These are phyloP conservation scores for Drosophila orosa DNA, from an alignment of 1,140 invertebrate genomes.

Conservation along the genomic window DNA sequence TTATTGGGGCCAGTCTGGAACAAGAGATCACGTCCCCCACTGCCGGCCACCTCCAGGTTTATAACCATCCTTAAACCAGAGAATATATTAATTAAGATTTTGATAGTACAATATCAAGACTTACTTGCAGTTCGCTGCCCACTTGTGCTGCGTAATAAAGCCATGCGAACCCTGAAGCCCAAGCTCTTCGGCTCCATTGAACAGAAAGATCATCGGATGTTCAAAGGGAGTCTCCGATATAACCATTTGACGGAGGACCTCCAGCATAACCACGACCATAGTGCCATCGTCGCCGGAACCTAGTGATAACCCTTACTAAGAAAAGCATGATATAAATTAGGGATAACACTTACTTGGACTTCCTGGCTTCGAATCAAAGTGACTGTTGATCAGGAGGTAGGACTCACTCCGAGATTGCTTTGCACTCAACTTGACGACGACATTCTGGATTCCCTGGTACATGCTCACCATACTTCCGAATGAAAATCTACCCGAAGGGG, in stretches of 20 bases:
- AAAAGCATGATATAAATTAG: too few relatives aligned
- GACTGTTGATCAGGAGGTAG: constrained; percentile 95
- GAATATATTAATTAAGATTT: too few relatives aligned
- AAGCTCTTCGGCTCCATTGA: constrained; percentile 93
- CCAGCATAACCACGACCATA: constrained; percentile 95
- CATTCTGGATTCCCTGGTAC: constrained; percentile 89
- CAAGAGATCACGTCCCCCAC: constrained; percentile 95
- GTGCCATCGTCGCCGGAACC: constrained; percentile 89
- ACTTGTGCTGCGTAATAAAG: constrained; percentile 91
- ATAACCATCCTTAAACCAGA: constrained; percentile 15
- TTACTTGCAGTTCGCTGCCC: constrained; percentile 86
- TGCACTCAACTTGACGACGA: constrained; percentile 90
- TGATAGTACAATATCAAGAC: too few relatives aligned
- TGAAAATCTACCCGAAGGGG: constrained; percentile 90
- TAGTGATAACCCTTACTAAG: constrained; percentile 55
- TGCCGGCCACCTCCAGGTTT: constrained; percentile 88
- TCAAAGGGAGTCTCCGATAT: constrained; percentile 43
- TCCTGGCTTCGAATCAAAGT: constrained; percentile 94
- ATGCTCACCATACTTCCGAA: constrained; percentile 90
- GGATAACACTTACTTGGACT: constrained; percentile 84
- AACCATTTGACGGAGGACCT: constrained; percentile 86
- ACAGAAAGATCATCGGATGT: constrained; percentile 89
- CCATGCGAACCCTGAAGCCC: constrained; percentile 88
- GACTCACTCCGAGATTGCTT: constrained; percentile 65
- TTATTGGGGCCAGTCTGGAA: constrained; percentile 97